Evolutionary conservation across 2,113 vertebrate genomes (phyloP), one percentile per base, ranked within the genome.

Genomic region (Physeter macrocephalus): DNA sequence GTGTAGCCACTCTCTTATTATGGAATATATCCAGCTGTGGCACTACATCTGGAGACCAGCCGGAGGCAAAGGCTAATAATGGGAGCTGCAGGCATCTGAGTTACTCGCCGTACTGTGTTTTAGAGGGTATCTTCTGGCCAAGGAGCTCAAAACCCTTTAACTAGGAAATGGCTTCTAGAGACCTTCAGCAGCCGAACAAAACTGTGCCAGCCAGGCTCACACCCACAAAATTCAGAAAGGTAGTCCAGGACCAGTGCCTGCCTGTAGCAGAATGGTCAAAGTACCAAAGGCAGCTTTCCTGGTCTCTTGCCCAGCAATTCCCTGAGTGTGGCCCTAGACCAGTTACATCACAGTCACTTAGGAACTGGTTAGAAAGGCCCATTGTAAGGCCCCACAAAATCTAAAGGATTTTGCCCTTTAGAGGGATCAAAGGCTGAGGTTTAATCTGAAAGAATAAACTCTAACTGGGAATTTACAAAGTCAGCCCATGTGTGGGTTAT

Each of bases 1-100:
- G 90, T 64, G 31, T 95, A 96, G 80, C 31, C 85, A 92, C 66
- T 90, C 39, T 96, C 80, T 96, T 96, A 93, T 88, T 96, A 92
- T 93, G 77, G 77, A 94, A 93, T 89, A 93, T 85, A 95, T 82
- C 86, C 93, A 93, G 72, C 72, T 94, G 59, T 91, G 82, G 36
- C 67, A 75, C 5, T 36, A 11, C 86, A 97, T 93, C 82, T 93
- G 80, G 96, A 87, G 78, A 97, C 59, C 41, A 75, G 89, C 77
- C 11, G 1, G 41, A 88, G 54, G 93, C 41, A 67, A 95, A 92
- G 31, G 62, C 74, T 96, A 97, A 93, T 86, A 97, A 97, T 69
- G 43, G 82, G 13, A 93, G 62, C 77, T 93, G 18, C 27, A 57
- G 39, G 86, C 27, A 39, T 94, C 77, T 74, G 64, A 95, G 82